A percentile compares a stretch with the other conserved stretches of the same genome.
Evolutionary conservation across 2,113 vertebrate species (phyloP).

Genomic region (Rutilus rutilus): DNA sequence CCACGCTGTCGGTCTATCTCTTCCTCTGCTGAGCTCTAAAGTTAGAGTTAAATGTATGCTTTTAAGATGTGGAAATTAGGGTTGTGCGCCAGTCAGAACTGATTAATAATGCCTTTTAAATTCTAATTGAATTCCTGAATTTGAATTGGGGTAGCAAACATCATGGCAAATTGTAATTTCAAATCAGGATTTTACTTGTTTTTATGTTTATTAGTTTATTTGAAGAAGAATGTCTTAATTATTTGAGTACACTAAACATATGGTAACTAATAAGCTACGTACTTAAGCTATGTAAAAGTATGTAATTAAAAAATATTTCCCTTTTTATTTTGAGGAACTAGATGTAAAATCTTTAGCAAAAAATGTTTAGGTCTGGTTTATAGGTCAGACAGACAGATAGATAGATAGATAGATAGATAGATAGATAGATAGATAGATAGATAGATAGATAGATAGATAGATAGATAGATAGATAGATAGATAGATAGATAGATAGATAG

Average conservation of each 20-base stretch:
- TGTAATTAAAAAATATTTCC: too few relatives aligned
- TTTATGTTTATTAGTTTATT: neutral
- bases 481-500: neutral
- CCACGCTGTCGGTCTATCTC: conserved; percentile 61
- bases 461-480: too few relatives aligned
- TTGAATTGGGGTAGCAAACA: neutral
- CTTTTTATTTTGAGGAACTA: too few relatives aligned
- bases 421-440: too few relatives aligned
- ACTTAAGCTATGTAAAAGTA: too few relatives aligned
- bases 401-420: too few relatives aligned
- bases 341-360: too few relatives aligned
- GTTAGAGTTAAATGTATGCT: conserved; percentile 72
- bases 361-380: too few relatives aligned
- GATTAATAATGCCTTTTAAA: neutral
- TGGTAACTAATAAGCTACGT: too few relatives aligned
- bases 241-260: too few relatives aligned
- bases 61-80: conserved; percentile 80
- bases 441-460: conserved; percentile 3
- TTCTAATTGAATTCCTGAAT: neutral
- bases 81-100: neutral
- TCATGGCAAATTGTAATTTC: neutral
- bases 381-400: too few relatives aligned
- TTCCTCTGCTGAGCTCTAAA: conserved; percentile 61
- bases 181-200: neutral
- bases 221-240: neutral